phyloP scores from a whole-genome alignment of 2,888 invertebrate genomes.

The Melanchra persicariae region DNA sequence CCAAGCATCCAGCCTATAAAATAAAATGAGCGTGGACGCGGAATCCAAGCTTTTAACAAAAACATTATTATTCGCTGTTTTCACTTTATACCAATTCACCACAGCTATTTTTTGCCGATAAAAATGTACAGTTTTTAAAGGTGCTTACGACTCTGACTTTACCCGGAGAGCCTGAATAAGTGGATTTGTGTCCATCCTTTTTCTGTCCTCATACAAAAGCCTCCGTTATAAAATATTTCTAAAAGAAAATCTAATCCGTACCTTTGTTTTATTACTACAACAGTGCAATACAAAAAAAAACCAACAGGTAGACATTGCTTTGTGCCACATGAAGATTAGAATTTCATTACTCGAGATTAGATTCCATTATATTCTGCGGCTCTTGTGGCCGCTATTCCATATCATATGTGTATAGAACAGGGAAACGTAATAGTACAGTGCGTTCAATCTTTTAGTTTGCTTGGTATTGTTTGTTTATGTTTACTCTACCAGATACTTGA shows the following conservation, averaged over 20 bases:
- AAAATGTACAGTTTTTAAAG: constrained; percentile 44
- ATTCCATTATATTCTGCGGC: constrained; percentile 55
- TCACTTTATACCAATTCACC: constrained; percentile 41
- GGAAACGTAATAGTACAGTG: constrained; percentile 24
- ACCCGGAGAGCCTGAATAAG: constrained; percentile 14
- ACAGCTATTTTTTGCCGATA: constrained; percentile 21
- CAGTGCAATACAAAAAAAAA: constrained; percentile 45
- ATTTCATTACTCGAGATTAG: constrained; percentile 65
- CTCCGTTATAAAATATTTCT: constrained; percentile 2
- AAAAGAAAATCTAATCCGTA: constrained; percentile 19
- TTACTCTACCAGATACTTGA: too few species aligned
- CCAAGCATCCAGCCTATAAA: constrained; percentile 27
- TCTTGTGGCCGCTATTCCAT: constrained; percentile 44
- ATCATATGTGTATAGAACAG: constrained; percentile 14
- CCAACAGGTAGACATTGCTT: constrained; percentile 48
- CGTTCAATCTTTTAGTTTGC: constrained; percentile 24
- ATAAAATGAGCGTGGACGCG: constrained; percentile 30
- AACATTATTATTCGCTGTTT: constrained; percentile 14
- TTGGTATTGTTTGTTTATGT: constrained; percentile 22
- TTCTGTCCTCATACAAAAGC: constrained; percentile 10
- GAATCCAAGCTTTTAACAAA: constrained; percentile 43
- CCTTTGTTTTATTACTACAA: constrained; percentile 16
- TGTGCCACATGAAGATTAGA: constrained; percentile 58
- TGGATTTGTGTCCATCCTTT: constrained; percentile 25
- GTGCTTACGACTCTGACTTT: constrained; percentile 27